Conservation (phyloP, 2,113 vertebrate species). For the Hippocampus abdominalis region DNA sequence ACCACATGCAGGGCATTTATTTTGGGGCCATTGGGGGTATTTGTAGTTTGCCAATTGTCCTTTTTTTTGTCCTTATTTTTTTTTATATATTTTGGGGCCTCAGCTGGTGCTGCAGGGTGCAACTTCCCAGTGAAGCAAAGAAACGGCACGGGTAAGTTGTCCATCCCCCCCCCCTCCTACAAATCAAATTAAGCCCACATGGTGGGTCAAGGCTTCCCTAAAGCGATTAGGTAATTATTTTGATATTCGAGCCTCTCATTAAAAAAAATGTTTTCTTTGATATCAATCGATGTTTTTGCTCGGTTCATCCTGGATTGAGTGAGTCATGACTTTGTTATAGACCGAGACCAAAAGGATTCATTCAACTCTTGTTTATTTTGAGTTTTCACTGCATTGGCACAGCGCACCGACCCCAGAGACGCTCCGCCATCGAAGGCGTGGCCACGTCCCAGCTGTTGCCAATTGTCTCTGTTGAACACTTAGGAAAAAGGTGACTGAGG, state of each 20-base stretch:
- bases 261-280: constrained; percentile 19
- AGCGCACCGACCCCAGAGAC: constrained; percentile 31
- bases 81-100: constrained; percentile 75
- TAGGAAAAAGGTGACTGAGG: constrained; percentile 35
- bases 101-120: constrained; percentile 91
- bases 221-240: constrained; percentile 49
- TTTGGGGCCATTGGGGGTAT: constrained; percentile 37
- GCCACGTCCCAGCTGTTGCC: constrained; percentile 48
- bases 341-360: constrained; percentile 16
- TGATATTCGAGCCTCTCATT: constrained; percentile 38
- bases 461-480: constrained; percentile 36
- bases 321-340: constrained; percentile 35
- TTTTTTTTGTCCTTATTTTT: constrained; percentile 46
- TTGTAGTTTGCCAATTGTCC: constrained; percentile 36
- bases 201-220: constrained; percentile 42
- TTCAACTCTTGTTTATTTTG: constrained; percentile 31
- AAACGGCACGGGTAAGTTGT: constrained; percentile 91
- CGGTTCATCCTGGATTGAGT: constrained; percentile 27
- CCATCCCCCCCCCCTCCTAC: background rate
- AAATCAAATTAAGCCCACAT: background rate
- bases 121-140: constrained; percentile 93
- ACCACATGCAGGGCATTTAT: constrained; percentile 76
- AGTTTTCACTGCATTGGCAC: constrained; percentile 38
- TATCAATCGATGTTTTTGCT: constrained; percentile 38
- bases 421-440: constrained; percentile 32